Conservation (phyloP, 2,797 vertebrate genomes). For the Phrynocephalus forsythii region DNA sequence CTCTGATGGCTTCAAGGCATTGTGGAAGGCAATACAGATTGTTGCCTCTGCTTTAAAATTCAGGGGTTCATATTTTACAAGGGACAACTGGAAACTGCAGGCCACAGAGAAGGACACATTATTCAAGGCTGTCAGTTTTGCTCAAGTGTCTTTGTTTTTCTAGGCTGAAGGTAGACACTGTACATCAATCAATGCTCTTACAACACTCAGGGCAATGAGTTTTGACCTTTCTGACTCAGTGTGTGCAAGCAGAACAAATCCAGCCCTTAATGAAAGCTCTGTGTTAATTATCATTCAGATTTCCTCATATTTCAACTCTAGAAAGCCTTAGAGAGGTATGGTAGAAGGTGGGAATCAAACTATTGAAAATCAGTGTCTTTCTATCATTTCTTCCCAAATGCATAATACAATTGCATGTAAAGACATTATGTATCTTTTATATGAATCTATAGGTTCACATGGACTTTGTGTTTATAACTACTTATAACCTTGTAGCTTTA, state of each 20-base stretch:
- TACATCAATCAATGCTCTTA: slow-evolving; percentile 28
- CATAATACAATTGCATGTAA: not conserved
- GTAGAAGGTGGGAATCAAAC: slow-evolving; percentile 19
- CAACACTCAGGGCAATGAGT: not conserved
- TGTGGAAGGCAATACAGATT: not conserved
- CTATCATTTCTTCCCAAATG: not conserved
- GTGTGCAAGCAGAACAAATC: not conserved
- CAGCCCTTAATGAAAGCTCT: slow-evolving; percentile 1
- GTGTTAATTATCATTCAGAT: slow-evolving; percentile 7
- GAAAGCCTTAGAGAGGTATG: slow-evolving; percentile 10
- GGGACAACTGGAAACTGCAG: not conserved
- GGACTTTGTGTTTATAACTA: too few species aligned
- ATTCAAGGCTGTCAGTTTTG: slow-evolving; percentile 12
- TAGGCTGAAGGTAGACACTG: not conserved
- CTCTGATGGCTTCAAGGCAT: not conserved
- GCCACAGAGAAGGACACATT: slow-evolving; percentile 4
- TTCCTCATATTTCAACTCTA: not conserved
- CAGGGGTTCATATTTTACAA: slow-evolving; percentile 11
- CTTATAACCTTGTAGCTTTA: too few species aligned
- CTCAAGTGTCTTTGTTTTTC: not conserved
- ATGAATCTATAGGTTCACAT: too few species aligned
- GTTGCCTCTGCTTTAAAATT: slow-evolving; percentile 5
- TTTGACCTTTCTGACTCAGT: slow-evolving; percentile 29
- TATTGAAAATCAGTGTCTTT: not conserved
- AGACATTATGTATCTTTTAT: not conserved